These are phyloP conservation scores for Thereuonema tuberculata DNA, from an alignment of 1,140 invertebrate species.

Conservation along the genomic window DNA sequence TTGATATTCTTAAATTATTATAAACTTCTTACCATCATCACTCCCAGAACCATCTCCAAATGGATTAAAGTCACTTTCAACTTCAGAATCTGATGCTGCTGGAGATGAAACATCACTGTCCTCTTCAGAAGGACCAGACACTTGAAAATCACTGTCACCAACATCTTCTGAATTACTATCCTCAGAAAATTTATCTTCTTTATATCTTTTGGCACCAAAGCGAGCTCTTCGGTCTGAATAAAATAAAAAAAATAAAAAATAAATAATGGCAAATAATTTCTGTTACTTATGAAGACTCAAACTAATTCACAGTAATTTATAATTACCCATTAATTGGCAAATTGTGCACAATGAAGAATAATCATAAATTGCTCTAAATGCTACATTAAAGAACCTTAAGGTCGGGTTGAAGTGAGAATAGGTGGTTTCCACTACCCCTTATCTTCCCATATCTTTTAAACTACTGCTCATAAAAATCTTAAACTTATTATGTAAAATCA, in stretches of 20 bases:
- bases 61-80: slow-evolving; percentile 74
- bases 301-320: no score
- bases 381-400: no score
- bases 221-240: neutral
- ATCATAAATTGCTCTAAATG: no score
- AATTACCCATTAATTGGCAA: no score
- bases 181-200: slow-evolving; percentile 24
- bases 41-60: slow-evolving; percentile 66
- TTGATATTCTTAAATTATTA: neutral
- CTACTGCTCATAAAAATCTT: no score
- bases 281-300: no score
- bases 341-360: no score
- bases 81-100: slow-evolving; percentile 37
- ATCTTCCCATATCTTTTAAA: no score
- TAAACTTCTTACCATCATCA: slow-evolving; percentile 44
- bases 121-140: slow-evolving; percentile 15
- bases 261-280: no score
- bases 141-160: slow-evolving; percentile 9
- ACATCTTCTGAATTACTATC: slow-evolving; percentile 21
- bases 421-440: no score
- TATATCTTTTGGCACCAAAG: slow-evolving; percentile 19
- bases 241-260: neutral
- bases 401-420: no score
- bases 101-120: slow-evolving; percentile 17
- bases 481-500: no score